phyloP scores from a whole-genome alignment of 2,888 invertebrate genomes.

The Leucoma salicis region DNA sequence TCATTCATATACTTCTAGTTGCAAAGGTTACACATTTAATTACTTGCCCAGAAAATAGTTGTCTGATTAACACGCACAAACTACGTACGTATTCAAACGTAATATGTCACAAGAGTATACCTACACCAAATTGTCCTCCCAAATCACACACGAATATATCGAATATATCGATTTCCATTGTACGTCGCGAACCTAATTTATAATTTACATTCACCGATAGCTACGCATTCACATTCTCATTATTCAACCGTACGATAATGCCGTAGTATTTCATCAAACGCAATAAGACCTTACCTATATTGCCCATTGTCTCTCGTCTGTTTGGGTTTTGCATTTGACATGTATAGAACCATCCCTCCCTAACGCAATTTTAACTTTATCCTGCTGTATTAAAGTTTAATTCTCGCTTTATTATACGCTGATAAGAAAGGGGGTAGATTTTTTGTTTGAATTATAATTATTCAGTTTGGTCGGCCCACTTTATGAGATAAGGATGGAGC shows the following conservation, averaged over 20 bases:
- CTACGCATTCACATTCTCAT: slow-evolving; percentile 9
- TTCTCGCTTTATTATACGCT: slow-evolving; percentile 3
- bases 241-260: slow-evolving; percentile 12
- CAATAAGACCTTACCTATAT: slow-evolving; percentile 34
- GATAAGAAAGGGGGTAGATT: slow-evolving; percentile 28
- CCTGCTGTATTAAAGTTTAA: slow-evolving; percentile 2
- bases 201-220: slow-evolving; percentile 12
- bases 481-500: slow-evolving; percentile 25
- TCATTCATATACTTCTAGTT: too few relatives aligned
- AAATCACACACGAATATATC: slow-evolving; percentile 9
- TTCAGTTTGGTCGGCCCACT: slow-evolving; percentile 28
- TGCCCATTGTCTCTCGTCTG: slow-evolving; percentile 38
- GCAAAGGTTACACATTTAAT: background rate
- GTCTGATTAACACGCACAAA: slow-evolving; percentile 4
- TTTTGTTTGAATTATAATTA: slow-evolving; percentile 38
- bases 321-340: slow-evolving; percentile 37
- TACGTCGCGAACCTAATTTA: slow-evolving; percentile 5
- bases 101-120: slow-evolving; percentile 8
- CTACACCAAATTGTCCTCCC: slow-evolving; percentile 3
- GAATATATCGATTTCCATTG: slow-evolving; percentile 7
- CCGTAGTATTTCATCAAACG: slow-evolving; percentile 33
- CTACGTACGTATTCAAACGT: slow-evolving; percentile 4
- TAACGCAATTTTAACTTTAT: slow-evolving; percentile 18
- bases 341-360: slow-evolving; percentile 27
- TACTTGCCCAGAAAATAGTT: slow-evolving; percentile 1